Percentiles rank a stretch among this genome's conserved stretches.
Conservation (phyloP, 2,888 invertebrate species). For the Orthosia gothica region DNA sequence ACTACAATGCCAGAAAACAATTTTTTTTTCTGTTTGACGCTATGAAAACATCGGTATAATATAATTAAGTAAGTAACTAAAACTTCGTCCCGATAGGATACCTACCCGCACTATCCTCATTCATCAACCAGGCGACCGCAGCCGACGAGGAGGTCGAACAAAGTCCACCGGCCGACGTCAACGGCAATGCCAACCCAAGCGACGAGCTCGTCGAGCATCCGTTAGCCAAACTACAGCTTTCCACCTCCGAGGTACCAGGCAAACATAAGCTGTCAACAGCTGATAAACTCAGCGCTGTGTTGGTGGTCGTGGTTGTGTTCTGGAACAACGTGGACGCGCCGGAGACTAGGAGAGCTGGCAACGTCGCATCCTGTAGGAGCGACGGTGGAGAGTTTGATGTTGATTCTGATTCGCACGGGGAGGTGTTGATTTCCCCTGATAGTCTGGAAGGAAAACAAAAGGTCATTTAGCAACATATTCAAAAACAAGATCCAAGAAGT, state of each 20-base stretch:
- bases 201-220: conserved; percentile 84
- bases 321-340: conserved; percentile 87
- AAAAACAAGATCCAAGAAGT: background rate
- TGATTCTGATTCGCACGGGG: conserved; percentile 92
- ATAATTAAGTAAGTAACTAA: background rate
- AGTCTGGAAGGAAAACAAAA: conserved; percentile 79
- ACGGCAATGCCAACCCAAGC: conserved; percentile 84
- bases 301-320: conserved; percentile 82
- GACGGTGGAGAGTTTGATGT: conserved; percentile 92
- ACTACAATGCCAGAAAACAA: too few species aligned
- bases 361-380: conserved; percentile 85
- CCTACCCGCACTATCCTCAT: conserved; percentile 90
- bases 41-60: too few species aligned
- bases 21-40: too few species aligned
- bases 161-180: conserved; percentile 84
- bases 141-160: conserved; percentile 88
- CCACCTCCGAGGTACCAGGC: conserved; percentile 79
- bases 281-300: conserved; percentile 69
- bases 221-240: conserved; percentile 85
- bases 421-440: conserved; percentile 88
- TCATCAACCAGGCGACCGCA: conserved; percentile 91
- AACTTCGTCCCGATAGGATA: conserved; percentile 21
- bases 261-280: conserved; percentile 80
- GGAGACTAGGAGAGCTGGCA: conserved; percentile 87
- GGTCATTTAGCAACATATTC: background rate